Evolutionary conservation across 2,888 invertebrate species (phyloP).

Genomic region (Acleris sparsana): DNA sequence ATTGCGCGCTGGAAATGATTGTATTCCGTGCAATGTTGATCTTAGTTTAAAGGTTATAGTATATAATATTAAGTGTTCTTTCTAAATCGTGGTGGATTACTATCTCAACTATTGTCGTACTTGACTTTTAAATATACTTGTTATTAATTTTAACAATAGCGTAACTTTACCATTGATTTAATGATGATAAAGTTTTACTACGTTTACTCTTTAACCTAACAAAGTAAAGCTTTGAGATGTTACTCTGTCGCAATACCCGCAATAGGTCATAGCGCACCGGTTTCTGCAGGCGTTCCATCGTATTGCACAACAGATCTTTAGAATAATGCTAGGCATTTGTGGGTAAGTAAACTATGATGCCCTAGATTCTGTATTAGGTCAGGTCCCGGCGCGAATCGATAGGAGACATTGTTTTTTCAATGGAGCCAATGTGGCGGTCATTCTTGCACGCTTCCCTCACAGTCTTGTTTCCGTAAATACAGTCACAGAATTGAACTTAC

Average conservation of each 20-base stretch:
- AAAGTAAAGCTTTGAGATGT: conserved; percentile 12
- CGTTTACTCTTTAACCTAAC: background rate
- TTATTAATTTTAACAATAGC: too few relatives aligned
- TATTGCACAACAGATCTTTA: conserved; percentile 12
- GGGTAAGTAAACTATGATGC: conserved; percentile 25
- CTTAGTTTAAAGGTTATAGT: conserved; percentile 18
- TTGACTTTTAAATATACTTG: too few relatives aligned
- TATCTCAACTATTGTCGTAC: too few relatives aligned
- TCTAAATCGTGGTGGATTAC: too few relatives aligned
- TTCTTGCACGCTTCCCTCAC: background rate
- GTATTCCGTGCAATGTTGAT: conserved; percentile 15
- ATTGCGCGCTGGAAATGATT: conserved; percentile 13
- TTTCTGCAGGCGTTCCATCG: conserved; percentile 17
- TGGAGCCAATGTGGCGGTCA: background rate
- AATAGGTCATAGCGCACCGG: conserved; percentile 26
- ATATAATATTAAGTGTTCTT: too few relatives aligned
- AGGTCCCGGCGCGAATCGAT: conserved; percentile 18
- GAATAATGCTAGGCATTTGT: conserved; percentile 28
- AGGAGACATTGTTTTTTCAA: background rate
- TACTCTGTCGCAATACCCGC: conserved; percentile 23
- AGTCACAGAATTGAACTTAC: too few relatives aligned
- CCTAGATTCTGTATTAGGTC: conserved; percentile 29
- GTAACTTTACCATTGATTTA: too few relatives aligned
- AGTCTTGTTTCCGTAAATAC: background rate
- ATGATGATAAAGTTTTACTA: background rate